Conservation (phyloP, 2,113 vertebrate species). For the Gnathonemus echidnorhynchus region DNA sequence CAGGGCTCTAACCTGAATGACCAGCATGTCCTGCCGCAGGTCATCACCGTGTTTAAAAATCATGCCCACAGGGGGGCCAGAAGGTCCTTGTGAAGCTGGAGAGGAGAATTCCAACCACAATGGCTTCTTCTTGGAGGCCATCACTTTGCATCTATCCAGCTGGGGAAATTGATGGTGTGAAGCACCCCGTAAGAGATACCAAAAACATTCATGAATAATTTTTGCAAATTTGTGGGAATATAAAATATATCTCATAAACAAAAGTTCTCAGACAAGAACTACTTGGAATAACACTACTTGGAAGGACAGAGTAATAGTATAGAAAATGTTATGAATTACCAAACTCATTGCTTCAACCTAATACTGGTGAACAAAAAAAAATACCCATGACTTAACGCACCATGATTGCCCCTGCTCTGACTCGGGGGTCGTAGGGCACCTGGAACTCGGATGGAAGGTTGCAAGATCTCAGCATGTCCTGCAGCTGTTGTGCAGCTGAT, state of each 20-base stretch:
- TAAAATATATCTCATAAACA: not conserved
- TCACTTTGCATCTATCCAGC: constrained; percentile 64
- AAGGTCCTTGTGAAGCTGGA: constrained; percentile 42
- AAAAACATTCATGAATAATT: not conserved
- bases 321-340: not conserved
- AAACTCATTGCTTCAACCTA: not conserved
- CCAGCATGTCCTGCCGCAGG: constrained; percentile 71
- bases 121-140: constrained; percentile 71
- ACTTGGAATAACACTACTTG: not conserved
- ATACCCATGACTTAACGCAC: constrained; percentile 35
- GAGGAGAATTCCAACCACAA: constrained; percentile 67
- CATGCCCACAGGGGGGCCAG: constrained; percentile 51
- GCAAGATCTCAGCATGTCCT: constrained; percentile 49
- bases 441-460: constrained; percentile 57
- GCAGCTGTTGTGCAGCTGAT: constrained; percentile 50
- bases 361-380: not conserved
- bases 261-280: not conserved
- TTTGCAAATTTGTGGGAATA: not conserved
- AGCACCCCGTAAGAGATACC: not conserved
- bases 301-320: not conserved
- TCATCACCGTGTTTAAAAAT: constrained; percentile 74
- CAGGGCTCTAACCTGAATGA: constrained; percentile 56
- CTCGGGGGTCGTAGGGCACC: constrained; percentile 63
- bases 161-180: constrained; percentile 21
- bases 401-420: constrained; percentile 56